These are phyloP conservation scores for Zhengitettix transpicula DNA, from an alignment of 2,888 invertebrate species.

Conservation along the genomic window DNA sequence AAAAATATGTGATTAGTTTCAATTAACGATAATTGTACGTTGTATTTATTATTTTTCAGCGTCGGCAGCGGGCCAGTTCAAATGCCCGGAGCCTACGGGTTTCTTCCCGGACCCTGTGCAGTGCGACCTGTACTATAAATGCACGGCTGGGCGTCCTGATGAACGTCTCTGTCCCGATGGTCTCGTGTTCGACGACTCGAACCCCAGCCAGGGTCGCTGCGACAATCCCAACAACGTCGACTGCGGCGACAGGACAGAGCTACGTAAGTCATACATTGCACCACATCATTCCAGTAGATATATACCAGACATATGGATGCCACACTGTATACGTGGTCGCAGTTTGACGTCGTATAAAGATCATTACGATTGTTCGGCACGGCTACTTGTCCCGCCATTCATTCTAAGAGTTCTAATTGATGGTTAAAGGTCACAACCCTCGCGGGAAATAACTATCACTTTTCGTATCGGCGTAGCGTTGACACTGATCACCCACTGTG, in stretches of 20 bases:
- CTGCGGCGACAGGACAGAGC: slow-evolving; percentile 52
- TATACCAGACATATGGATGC: too few species aligned
- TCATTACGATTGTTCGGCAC: too few species aligned
- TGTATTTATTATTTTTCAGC: background rate
- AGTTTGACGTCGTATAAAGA: too few species aligned
- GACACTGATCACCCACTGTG: too few species aligned
- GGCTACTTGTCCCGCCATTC: too few species aligned
- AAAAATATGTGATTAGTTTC: too few species aligned
- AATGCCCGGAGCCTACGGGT: slow-evolving; percentile 56
- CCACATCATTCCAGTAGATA: too few species aligned
- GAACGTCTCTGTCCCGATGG: slow-evolving; percentile 61
- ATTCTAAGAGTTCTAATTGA: too few species aligned
- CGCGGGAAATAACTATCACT: too few species aligned
- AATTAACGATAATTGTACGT: background rate
- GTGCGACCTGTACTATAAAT: slow-evolving; percentile 65
- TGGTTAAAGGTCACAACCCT: too few species aligned
- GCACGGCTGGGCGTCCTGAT: slow-evolving; percentile 43
- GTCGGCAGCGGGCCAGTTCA: slow-evolving; percentile 25
- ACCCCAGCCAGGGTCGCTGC: slow-evolving; percentile 53
- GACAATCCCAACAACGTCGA: slow-evolving; percentile 64
- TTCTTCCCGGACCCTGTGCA: slow-evolving; percentile 56
- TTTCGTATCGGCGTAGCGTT: too few species aligned
- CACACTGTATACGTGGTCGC: too few species aligned
- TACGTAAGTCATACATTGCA: slow-evolving; percentile 65
- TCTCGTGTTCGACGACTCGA: slow-evolving; percentile 54